Evolutionary conservation across 2,113 vertebrate genomes (phyloP), one percentile per base, ranked within the genome.

Genomic region (Microcebus griseorufus): DNA sequence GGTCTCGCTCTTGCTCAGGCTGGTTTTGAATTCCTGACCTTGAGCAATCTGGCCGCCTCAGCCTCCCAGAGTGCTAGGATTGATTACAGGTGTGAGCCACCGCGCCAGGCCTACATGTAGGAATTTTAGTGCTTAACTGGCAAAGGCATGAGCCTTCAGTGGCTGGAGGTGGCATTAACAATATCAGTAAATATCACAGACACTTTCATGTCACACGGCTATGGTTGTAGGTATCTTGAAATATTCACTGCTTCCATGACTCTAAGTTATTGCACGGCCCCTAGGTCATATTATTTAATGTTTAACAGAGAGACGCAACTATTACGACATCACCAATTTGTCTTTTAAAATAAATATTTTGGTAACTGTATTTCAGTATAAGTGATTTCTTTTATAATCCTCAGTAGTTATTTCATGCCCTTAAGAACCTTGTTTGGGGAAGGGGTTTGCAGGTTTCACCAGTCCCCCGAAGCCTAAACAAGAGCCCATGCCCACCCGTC

Each of bases 261-360:
- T 88, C 14, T 60, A 48, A 86, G 14, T 65, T 83, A 70, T 64
- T 25, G 27, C 0, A 81, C n/a, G 14, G 79, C 34, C 6, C 37
- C 55, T 60, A 39, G 62, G 76, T 53, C 45, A 90, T 94, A 55
- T 51, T 78, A 48, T 80, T 81, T 96, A 84, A 64, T 90, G n/a
- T 92, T 90, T 94, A 78, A 88, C 82, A 95, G 91, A 88, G 90
- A 93, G 37, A 7, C 3, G 84, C 20, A 58, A 18, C n/a, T 65
- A 45, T 92, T 45, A 80, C 42, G 65, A 64, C 0, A 45, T 69
- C n/a, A 51, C 75, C 58, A 85, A 27, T 81, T 80, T 94, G 11
- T 7, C 48, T 75, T 91, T 27, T 64, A 5, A 42, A 34, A 60
- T 42, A 42, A 79, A 75, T 17, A 79, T 34, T 42, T 85, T 82